Conservation (phyloP, 2,888 invertebrate species). For the Orthonevra nobilis region DNA sequence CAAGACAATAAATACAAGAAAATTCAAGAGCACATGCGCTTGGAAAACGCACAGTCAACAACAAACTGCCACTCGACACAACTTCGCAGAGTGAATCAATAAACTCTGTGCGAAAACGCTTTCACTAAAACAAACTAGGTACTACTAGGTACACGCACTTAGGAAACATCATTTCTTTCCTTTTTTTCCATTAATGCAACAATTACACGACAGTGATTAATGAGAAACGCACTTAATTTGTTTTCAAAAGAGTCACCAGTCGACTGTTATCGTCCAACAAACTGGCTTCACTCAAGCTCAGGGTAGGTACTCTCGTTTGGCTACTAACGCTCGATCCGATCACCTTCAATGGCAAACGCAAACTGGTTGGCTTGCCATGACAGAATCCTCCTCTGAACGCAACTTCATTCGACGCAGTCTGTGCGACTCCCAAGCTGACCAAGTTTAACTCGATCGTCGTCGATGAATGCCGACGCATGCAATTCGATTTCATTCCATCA, state of each 20-base stretch:
- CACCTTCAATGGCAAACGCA: constrained; percentile 63
- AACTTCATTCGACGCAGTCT: background rate
- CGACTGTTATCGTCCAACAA: constrained; percentile 25
- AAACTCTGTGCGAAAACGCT: constrained; percentile 50
- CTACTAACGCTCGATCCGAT: constrained; percentile 39
- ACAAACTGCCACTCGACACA: constrained; percentile 10
- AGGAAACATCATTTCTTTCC: constrained; percentile 31
- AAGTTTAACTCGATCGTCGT: constrained; percentile 39
- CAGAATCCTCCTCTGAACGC: constrained; percentile 22
- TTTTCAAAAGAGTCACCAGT: constrained; percentile 43
- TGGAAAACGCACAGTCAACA: constrained; percentile 7
- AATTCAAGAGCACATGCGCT: no score
- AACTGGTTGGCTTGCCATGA: constrained; percentile 45
- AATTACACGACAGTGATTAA: constrained; percentile 66
- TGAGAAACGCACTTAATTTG: constrained; percentile 66
- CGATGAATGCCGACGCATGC: constrained; percentile 53
- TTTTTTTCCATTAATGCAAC: constrained; percentile 27
- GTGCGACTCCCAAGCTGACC: constrained; percentile 32
- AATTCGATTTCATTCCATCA: constrained; percentile 46
- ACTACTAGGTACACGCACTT: constrained; percentile 52
- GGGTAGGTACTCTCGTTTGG: constrained; percentile 25
- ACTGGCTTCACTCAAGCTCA: constrained; percentile 42
- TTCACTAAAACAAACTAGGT: constrained; percentile 44
- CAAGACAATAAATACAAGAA: no score
- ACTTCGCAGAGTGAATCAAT: constrained; percentile 43